These are phyloP conservation scores for Microplitis manilae DNA, from an alignment of 2,888 invertebrate species.

Conservation along the genomic window DNA sequence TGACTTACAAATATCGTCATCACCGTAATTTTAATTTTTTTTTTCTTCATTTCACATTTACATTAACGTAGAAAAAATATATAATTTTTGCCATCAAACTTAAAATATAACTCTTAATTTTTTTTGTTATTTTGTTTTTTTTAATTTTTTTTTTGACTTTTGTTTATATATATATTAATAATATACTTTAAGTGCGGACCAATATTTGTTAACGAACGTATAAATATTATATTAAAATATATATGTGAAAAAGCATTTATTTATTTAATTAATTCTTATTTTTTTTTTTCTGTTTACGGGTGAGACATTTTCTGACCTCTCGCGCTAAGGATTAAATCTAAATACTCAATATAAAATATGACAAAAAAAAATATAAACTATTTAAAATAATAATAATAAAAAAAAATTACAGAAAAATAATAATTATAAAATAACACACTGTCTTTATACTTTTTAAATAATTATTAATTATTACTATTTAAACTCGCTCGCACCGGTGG, in stretches of 20 bases:
- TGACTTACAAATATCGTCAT: slow-evolving; percentile 49
- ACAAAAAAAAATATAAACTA: slow-evolving; percentile 15
- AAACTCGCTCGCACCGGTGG: slow-evolving; percentile 29
- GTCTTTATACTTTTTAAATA: background rate
- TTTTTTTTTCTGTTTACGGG: background rate
- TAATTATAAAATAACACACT: slow-evolving; percentile 2
- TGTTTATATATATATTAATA: slow-evolving; percentile 26
- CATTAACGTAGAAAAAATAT: slow-evolving; percentile 71
- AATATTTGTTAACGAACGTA: slow-evolving; percentile 9
- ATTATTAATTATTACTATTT: background rate
- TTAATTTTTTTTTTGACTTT: slow-evolving; percentile 35
- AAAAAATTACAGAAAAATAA: slow-evolving; percentile 1
- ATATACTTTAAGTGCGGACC: slow-evolving; percentile 15
- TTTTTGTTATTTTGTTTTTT: slow-evolving; percentile 32
- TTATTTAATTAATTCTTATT: slow-evolving; percentile 5
- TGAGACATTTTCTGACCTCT: background rate
- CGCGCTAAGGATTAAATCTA: background rate
- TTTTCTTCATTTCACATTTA: slow-evolving; percentile 49
- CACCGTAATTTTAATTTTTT: slow-evolving; percentile 49
- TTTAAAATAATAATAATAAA: slow-evolving; percentile 7
- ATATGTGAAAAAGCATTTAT: slow-evolving; percentile 2
- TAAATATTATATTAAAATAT: slow-evolving; percentile 1
- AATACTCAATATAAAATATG: slow-evolving; percentile 9
- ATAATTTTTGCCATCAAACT: slow-evolving; percentile 69
- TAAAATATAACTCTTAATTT: slow-evolving; percentile 59